Conservation (phyloP, 2,888 invertebrate genomes). For the Papilio elwesi region DNA sequence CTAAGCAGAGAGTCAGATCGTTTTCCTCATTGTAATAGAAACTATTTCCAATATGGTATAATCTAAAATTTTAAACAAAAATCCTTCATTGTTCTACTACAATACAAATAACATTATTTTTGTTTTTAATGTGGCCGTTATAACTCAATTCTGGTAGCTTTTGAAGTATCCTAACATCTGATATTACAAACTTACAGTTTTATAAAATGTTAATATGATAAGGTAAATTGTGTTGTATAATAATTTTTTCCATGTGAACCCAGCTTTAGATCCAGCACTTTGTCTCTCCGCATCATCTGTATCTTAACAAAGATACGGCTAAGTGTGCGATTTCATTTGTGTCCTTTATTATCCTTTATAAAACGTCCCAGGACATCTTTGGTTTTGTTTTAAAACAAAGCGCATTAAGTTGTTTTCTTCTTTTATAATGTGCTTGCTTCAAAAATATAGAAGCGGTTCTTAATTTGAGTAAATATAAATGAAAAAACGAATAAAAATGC, state of each 20-base stretch:
- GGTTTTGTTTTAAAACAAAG: constrained; percentile 39
- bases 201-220: background rate
- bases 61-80: too few relatives aligned
- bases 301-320: constrained; percentile 50
- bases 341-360: constrained; percentile 62
- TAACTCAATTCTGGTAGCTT: too few relatives aligned
- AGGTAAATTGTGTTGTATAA: background rate
- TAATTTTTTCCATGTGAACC: constrained; percentile 33
- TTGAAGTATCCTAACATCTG: too few relatives aligned
- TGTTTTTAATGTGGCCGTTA: too few relatives aligned
- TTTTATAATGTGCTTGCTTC: constrained; percentile 16
- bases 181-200: too few relatives aligned
- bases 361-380: constrained; percentile 47
- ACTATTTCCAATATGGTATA: too few relatives aligned
- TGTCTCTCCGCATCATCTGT: constrained; percentile 57
- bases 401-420: constrained; percentile 35
- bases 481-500: background rate
- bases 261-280: constrained; percentile 52
- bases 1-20: too few relatives aligned
- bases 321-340: constrained; percentile 69
- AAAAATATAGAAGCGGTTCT: background rate
- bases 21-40: too few relatives aligned
- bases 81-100: too few relatives aligned
- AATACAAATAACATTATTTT: too few relatives aligned
- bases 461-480: background rate